Percentiles rank a stretch among this genome's conserved stretches.
Evolutionary conservation across 2,797 vertebrate species (phyloP).

Genomic region (Notoglanidium macrostoma): DNA sequence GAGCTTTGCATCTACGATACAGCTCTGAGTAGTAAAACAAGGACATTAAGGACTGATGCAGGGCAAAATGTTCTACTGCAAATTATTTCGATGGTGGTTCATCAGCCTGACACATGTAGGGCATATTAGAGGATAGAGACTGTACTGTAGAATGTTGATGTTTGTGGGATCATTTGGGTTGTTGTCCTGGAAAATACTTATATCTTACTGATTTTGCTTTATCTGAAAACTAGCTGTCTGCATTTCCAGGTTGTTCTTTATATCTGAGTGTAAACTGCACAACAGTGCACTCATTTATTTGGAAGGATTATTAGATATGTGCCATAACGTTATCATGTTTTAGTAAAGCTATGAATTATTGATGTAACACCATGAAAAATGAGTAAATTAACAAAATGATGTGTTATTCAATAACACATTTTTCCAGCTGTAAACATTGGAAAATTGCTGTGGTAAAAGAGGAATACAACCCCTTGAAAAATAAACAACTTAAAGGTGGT

Average conservation of each 20-base stretch:
- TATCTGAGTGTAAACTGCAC: not conserved
- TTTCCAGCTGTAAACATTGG: not conserved
- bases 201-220: not conserved
- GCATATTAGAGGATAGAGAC: not conserved
- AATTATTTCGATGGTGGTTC: not conserved
- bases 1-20: not conserved
- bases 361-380: not conserved
- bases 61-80: not conserved
- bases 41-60: not conserved
- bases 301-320: not conserved
- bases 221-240: not conserved
- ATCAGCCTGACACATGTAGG: constrained; percentile 16
- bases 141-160: not conserved
- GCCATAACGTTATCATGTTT: not conserved
- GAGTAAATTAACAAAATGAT: no score
- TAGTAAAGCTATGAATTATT: not conserved
- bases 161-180: not conserved
- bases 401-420: not conserved
- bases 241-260: not conserved
- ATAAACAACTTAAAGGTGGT: not conserved
- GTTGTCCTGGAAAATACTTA: constrained; percentile 1
- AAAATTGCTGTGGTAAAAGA: not conserved
- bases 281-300: not conserved
- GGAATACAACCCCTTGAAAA: not conserved
- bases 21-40: not conserved